Evolutionary conservation across 2,888 invertebrate genomes (phyloP), one percentile per base, ranked within the genome.

Genomic region (Globia sparganii): DNA sequence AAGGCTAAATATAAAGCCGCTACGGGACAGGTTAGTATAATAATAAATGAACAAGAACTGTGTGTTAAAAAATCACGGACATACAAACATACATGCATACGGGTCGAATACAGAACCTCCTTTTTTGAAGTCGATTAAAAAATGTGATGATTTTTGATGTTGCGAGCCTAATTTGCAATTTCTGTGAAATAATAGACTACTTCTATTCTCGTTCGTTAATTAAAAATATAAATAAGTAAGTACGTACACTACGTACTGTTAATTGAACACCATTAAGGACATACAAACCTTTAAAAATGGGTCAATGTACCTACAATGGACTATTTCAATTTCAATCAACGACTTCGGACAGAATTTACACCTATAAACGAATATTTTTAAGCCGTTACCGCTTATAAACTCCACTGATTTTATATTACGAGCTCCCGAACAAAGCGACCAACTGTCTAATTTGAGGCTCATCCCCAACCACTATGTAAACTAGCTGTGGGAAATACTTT

Each of bases 1-100:
- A 99, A 99, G 94, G 95, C 97, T 9, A 97, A 98, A 86, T 99
- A 97, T 92, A 99, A 98, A 92, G 95, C 96, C 2, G 91, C 92
- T 68, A 92, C 82, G 5, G 82, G 82, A 61, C 85, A 82, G 71
- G 82, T 82, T 18, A 65, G 72, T 43, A 43, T 43, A 43, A 66
- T 21, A 21, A 66, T 13, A 9, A 15, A 49, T 13, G 2, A 21
- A 43, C 21, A 66, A 31, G 2, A 43, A 8, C 13, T 28, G 5
- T 21, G 40, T 40, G 5, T 61, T 25, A 3, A 65, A 31, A n/a
- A n/a, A n/a, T n/a, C n/a, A n/a, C n/a, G n/a, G n/a, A n/a, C n/a
- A n/a, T n/a, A n/a, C n/a, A n/a, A n/a, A n/a, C n/a, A n/a, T n/a
- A n/a, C n/a, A n/a, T n/a, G n/a, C n/a, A n/a, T n/a, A n/a, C n/a